A percentile compares a stretch with the other conserved stretches of the same genome.
Conservation (phyloP, 2,888 invertebrate species). For the Chymomyza procnemis region DNA sequence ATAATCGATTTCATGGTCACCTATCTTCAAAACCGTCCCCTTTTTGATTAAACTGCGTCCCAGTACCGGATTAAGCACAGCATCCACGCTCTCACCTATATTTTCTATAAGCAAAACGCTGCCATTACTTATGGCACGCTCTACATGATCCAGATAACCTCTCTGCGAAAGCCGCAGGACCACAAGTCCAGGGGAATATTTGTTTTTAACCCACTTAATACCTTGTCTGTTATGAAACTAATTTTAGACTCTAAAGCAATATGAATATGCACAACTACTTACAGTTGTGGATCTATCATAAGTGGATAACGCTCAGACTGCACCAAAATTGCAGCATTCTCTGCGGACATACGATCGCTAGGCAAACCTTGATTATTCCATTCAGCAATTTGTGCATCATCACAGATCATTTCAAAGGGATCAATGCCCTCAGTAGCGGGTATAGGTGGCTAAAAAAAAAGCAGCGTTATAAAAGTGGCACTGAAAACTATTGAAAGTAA, state of each 20-base stretch:
- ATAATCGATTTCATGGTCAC: constrained; percentile 95
- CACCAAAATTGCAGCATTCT: constrained; percentile 94
- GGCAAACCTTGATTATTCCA: constrained; percentile 98
- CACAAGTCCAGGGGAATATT: constrained; percentile 85
- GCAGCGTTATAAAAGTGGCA: not conserved
- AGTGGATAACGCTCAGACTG: constrained; percentile 95
- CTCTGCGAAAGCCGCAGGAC: constrained; percentile 88
- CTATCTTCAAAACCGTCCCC: constrained; percentile 89
- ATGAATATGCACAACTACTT: constrained; percentile 54
- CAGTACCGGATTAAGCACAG: constrained; percentile 92
- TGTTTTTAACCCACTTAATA: constrained; percentile 96
- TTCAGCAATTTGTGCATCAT: constrained; percentile 93
- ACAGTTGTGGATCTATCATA: constrained; percentile 95
- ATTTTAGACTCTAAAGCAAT: not conserved
- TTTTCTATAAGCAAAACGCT: constrained; percentile 90
- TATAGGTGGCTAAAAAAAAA: constrained; percentile 82
- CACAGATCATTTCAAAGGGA: constrained; percentile 90
- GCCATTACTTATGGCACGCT: constrained; percentile 86
- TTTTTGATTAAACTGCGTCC: constrained; percentile 93
- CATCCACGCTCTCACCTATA: constrained; percentile 92
- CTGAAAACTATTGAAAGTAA: not conserved
- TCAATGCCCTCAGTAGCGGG: constrained; percentile 89
- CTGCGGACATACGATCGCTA: constrained; percentile 94
- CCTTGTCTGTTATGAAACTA: constrained; percentile 82
- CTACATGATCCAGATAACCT: constrained; percentile 91